Evolutionary conservation across 35 echinoderm and acorn worm species (phyloP).

Genomic region (Apostichopus japonicus): DNA sequence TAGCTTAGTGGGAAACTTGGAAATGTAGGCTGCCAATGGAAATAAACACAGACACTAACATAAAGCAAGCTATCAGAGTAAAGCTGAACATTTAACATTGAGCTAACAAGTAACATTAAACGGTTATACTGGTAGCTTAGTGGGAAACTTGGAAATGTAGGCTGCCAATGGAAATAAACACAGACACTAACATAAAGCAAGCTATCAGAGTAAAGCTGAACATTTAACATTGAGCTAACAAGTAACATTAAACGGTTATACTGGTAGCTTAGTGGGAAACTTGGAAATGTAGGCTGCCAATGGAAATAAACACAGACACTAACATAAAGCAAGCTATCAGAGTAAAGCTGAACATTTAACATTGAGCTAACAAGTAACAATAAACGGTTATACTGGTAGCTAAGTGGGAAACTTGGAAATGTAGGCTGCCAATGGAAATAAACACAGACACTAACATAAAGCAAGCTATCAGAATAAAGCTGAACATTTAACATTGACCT

Average conservation of each 20-base stretch:
- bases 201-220: too few relatives aligned
- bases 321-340: background rate
- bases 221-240: too few relatives aligned
- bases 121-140: background rate
- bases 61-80: too few relatives aligned
- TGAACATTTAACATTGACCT: too few relatives aligned
- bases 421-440: background rate
- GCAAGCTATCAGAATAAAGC: too few relatives aligned
- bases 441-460: background rate
- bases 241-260: background rate
- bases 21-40: background rate
- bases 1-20: background rate
- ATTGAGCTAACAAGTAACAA: too few relatives aligned
- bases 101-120: too few relatives aligned
- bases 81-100: too few relatives aligned
- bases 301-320: background rate
- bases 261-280: background rate
- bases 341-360: too few relatives aligned
- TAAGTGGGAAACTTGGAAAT: background rate
- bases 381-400: background rate
- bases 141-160: background rate
- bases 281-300: background rate
- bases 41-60: background rate
- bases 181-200: background rate
- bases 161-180: background rate